These are phyloP conservation scores for Drosophila aldrichi DNA, from an alignment of 2,888 invertebrate species.

Conservation along the genomic window DNA sequence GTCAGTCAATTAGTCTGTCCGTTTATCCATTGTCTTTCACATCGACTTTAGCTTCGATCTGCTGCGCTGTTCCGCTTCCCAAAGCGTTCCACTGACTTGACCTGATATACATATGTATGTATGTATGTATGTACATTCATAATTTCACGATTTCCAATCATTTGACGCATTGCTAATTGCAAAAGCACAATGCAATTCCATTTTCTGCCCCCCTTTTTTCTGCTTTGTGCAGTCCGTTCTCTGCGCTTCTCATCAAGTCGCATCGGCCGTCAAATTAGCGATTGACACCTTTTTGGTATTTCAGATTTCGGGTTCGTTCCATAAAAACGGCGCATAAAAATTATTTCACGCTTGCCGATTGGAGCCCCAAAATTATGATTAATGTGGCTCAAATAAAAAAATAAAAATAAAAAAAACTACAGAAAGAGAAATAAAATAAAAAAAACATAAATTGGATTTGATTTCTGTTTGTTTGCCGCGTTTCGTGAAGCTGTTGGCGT, in stretches of 20 bases:
- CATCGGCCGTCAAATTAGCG: conserved; percentile 60
- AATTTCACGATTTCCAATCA: conserved; percentile 12
- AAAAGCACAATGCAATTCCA: conserved; percentile 41
- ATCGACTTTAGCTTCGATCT: conserved; percentile 1
- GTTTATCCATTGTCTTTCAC: background rate
- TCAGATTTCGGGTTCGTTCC: conserved; percentile 44
- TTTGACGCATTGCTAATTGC: conserved; percentile 43
- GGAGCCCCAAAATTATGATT: conserved; percentile 70
- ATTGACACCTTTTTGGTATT: conserved; percentile 70
- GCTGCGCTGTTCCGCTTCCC: background rate
- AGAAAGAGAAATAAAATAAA: conserved; percentile 4
- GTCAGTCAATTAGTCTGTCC: background rate
- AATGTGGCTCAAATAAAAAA: conserved; percentile 52
- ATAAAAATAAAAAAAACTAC: background rate
- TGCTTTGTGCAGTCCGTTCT: conserved; percentile 25
- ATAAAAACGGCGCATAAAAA: conserved; percentile 76
- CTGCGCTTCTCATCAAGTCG: conserved; percentile 50
- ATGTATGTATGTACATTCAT: background rate
- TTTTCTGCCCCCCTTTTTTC: background rate
- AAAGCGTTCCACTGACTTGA: background rate
- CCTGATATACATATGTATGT: conserved; percentile 6
- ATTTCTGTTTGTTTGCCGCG: conserved; percentile 74
- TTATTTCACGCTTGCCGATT: conserved; percentile 69
- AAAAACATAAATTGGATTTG: conserved; percentile 72
- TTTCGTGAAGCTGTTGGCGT: conserved; percentile 47